Evolutionary conservation across 2,888 invertebrate genomes (phyloP), one percentile per base, ranked within the genome.

Genomic region (Nebria brevicollis): DNA sequence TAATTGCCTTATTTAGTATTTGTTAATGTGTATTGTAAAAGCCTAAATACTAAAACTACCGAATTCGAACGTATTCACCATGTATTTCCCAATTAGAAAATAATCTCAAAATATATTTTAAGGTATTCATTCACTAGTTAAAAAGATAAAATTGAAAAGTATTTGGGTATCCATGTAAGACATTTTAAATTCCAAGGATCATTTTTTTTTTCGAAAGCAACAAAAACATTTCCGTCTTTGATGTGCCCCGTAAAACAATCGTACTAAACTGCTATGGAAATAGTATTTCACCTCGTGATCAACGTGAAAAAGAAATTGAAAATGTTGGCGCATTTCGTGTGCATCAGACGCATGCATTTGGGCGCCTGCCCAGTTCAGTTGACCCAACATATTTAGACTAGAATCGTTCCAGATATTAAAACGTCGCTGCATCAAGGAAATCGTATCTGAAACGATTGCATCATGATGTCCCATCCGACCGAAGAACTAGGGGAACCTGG

Each of bases 301-400:
- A 54, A 54, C 8, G 54, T 7, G 54, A 54, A 54, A 54, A 54
- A 54, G 54, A 54, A 54, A 8, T 54, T 6, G 54, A 54, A 54
- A 11, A 54, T 54, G 25, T 70, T 70, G 70, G 70, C 70, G 70
- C 70, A 70, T 25, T 15, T 15, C 66, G 66, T 26, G 70, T 70
- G 25, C 70, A 34, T 34, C 34, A 70, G 70, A 70, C 70, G 70
- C 70, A 70, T 34, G 70, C 70, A 70, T 70, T 70, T 70, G 70
- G 70, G 70, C 70, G 70, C 34, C 70, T 70, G 70, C 15, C 70
- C 70, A 70, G 20, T 26, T 70, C 70, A 11, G n/a, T n/a, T 70
- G 70, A 70, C 70, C 70, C 10, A 34, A 34, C 70, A 70, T 70
- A 70, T 70, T 70, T 70, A 70, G 70, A 70, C 11, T 25, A 70